Conservation (phyloP, 2,888 invertebrate species). For the Unio delphinus region DNA sequence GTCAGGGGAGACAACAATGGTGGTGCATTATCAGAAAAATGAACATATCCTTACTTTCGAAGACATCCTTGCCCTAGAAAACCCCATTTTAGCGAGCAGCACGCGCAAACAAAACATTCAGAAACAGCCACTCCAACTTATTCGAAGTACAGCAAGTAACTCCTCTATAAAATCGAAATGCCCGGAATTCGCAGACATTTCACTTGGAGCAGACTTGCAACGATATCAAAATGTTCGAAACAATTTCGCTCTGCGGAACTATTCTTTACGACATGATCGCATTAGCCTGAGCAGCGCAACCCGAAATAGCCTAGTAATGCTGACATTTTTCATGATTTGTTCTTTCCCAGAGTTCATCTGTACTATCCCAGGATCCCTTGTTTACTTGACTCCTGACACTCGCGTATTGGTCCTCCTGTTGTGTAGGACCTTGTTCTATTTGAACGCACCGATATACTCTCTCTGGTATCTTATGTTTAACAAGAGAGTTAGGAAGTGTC, state of each 20-base stretch:
- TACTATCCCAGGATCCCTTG: conserved; percentile 49
- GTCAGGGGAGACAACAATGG: conserved; percentile 17
- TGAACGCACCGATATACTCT: conserved; percentile 63
- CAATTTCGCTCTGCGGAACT: conserved; percentile 48
- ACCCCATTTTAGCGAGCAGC: conserved; percentile 46
- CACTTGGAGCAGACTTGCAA: conserved; percentile 57
- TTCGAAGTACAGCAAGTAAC: conserved; percentile 45
- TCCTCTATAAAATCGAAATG: conserved; percentile 38
- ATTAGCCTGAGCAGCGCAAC: conserved; percentile 60
- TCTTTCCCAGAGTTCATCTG: conserved; percentile 61
- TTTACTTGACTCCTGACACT: conserved; percentile 16
- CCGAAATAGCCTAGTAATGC: conserved; percentile 64
- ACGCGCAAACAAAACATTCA: conserved; percentile 28
- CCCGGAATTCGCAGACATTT: conserved; percentile 63
- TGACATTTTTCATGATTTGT: conserved; percentile 54
- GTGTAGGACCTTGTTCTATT: conserved; percentile 56
- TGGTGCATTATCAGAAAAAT: conserved; percentile 59
- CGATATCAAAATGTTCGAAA: conserved; percentile 57
- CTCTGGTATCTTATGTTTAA: conserved; percentile 67
- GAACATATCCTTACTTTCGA: conserved; percentile 51
- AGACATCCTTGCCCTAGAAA: conserved; percentile 58
- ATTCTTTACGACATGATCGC: conserved; percentile 53
- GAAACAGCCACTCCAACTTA: conserved; percentile 41
- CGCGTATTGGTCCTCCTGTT: conserved; percentile 47
- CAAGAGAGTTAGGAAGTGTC: conserved; percentile 59